Conservation (phyloP, 1,140 invertebrate species). For the Matsumurasca onukii region DNA sequence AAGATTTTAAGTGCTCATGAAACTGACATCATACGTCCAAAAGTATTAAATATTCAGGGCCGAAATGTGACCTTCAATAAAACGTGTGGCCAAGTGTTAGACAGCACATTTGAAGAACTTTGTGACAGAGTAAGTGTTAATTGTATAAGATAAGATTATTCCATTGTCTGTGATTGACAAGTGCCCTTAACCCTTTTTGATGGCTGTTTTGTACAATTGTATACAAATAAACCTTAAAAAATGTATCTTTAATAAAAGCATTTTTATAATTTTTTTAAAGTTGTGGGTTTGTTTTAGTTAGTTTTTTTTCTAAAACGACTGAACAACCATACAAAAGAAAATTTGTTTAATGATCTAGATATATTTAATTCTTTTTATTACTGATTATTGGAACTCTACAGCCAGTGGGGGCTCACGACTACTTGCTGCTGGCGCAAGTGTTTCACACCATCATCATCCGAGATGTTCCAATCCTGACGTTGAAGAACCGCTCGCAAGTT, state of each 20-base stretch:
- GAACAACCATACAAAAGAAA: too few species aligned
- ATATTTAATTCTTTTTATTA: conserved; percentile 15
- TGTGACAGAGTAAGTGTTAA: conserved; percentile 75
- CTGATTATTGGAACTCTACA: conserved; percentile 49
- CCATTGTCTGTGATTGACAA: not conserved
- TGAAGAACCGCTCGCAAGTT: conserved; percentile 77
- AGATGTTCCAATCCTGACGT: conserved; percentile 82
- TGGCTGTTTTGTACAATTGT: not conserved
- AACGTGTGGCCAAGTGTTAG: conserved; percentile 89
- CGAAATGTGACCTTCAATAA: conserved; percentile 85
- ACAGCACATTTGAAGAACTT: conserved; percentile 88
- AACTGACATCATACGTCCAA: conserved; percentile 83
- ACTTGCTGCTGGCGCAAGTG: conserved; percentile 84
- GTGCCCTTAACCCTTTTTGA: not conserved
- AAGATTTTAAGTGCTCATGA: conserved; percentile 87
- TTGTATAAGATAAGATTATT: not conserved
- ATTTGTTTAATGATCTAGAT: too few species aligned
- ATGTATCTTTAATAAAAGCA: too few species aligned
- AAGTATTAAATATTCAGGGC: conserved; percentile 82
- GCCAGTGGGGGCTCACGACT: conserved; percentile 93
- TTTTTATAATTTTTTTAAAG: conserved; percentile 16
- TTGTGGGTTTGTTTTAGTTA: too few species aligned
- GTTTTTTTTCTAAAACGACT: too few species aligned
- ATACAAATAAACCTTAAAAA: not conserved
- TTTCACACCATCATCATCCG: conserved; percentile 95